phyloP scores from a whole-genome alignment of 2,797 vertebrate species.

The Anguilla megastoma region DNA sequence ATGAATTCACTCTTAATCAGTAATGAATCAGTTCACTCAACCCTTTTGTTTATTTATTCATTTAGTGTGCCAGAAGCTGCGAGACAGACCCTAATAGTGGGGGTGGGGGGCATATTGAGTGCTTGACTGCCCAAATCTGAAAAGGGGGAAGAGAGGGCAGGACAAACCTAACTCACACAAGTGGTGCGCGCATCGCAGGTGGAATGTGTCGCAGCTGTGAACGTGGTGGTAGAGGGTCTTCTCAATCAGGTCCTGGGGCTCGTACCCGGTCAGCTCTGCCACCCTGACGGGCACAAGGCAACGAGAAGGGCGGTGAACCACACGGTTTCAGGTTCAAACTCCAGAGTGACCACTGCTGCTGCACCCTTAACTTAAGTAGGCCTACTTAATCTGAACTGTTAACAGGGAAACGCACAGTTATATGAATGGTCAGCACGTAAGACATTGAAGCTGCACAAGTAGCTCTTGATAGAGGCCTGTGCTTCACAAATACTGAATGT shows the following conservation, averaged over 20 bases:
- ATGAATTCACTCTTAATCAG: background rate
- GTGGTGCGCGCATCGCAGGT: conserved; percentile 94
- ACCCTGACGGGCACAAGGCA: conserved; percentile 72
- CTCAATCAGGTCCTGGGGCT: conserved; percentile 97
- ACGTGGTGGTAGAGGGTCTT: conserved; percentile 98
- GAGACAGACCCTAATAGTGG: background rate
- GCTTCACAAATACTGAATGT: background rate
- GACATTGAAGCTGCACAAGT: background rate
- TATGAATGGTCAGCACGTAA: background rate
- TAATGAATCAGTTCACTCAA: background rate
- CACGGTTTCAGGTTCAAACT: background rate
- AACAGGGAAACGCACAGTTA: background rate
- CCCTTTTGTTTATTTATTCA: background rate
- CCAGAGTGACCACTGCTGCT: background rate
- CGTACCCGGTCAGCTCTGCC: conserved; percentile 92
- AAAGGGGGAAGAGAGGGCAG: background rate
- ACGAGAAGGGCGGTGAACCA: background rate
- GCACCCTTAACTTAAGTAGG: background rate
- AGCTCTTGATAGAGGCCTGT: background rate
- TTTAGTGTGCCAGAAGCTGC: background rate
- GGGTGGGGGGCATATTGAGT: background rate
- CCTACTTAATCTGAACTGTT: background rate
- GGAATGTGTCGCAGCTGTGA: conserved; percentile 95
- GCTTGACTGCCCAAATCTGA: background rate
- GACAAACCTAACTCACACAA: conserved; percentile 80